A percentile compares a stretch with the other conserved stretches of the same genome.
phyloP scores from a whole-genome alignment of 2,888 invertebrate genomes.

The Cremastobaeus sp. region DNA sequence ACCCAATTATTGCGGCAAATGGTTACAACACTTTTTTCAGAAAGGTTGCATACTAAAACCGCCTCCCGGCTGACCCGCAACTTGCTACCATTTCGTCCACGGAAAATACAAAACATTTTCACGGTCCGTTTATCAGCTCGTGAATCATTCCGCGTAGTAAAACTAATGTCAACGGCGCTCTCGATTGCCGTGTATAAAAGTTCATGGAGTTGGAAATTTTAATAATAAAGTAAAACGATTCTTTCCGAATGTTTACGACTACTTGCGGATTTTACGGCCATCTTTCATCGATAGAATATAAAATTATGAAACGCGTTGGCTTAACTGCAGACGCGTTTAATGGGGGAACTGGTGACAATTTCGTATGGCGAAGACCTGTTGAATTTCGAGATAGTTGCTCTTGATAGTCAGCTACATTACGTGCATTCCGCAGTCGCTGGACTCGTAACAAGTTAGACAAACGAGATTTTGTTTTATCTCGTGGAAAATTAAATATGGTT shows the following conservation, averaged over 20 bases:
- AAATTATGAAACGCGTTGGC: conserved; percentile 30
- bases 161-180: conserved; percentile 15
- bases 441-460: conserved; percentile 31
- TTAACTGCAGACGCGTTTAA: conserved; percentile 13
- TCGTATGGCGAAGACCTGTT: conserved; percentile 35
- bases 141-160: conserved; percentile 16
- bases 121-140: background rate
- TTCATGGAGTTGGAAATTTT: conserved; percentile 1
- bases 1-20: conserved; percentile 70
- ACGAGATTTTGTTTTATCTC: conserved; percentile 15
- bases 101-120: background rate
- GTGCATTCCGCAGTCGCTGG: conserved; percentile 38
- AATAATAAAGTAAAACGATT: background rate
- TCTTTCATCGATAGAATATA: conserved; percentile 14
- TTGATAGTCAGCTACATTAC: conserved; percentile 42
- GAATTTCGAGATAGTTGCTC: conserved; percentile 39
- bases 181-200: background rate
- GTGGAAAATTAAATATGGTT: no score
- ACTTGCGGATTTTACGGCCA: conserved; percentile 6
- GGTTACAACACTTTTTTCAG: conserved; percentile 54
- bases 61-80: background rate
- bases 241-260: conserved; percentile 24
- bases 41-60: background rate
- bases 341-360: conserved; percentile 31
- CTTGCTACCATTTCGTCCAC: background rate